Evolutionary conservation across 37 sponge, comb jelly and placozoan genomes (phyloP).

Genomic region (Haliclona indistincta): DNA sequence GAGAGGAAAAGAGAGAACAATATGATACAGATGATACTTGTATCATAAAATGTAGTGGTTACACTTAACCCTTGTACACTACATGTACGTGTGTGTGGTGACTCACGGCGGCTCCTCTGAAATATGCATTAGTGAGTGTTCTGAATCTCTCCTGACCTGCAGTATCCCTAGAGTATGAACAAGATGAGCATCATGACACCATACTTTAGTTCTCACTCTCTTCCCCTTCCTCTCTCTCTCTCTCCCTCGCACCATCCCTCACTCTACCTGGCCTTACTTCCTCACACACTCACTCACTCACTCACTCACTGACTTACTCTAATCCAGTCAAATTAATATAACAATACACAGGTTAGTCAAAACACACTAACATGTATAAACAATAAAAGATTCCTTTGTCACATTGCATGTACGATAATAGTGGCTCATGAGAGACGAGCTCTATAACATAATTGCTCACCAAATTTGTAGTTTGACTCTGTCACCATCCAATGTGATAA

Average conservation of each 20-base stretch:
- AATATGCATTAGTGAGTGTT: constrained; percentile 48
- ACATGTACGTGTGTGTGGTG: background rate
- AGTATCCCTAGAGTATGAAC: constrained; percentile 40
- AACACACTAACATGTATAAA: too few species aligned
- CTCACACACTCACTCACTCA: too few species aligned
- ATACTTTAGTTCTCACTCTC: too few species aligned
- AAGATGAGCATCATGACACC: too few species aligned
- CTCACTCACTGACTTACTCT: too few species aligned
- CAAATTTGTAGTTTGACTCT: constrained; percentile 71
- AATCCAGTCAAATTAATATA: too few species aligned
- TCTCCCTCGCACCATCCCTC: too few species aligned
- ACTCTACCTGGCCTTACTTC: too few species aligned
- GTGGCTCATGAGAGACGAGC: background rate
- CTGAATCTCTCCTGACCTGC: constrained; percentile 62
- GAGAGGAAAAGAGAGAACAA: background rate
- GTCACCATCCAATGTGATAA: constrained; percentile 45
- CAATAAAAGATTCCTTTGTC: too few species aligned
- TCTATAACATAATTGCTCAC: constrained; percentile 26
- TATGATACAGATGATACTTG: background rate
- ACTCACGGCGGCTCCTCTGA: constrained; percentile 64
- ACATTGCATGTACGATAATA: too few species aligned
- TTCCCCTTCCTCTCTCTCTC: too few species aligned
- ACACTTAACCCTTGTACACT: background rate
- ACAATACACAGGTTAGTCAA: too few species aligned
- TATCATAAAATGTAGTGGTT: background rate